phyloP scores from a whole-genome alignment of 2,797 vertebrate species.

The Alfaro cultratus region DNA sequence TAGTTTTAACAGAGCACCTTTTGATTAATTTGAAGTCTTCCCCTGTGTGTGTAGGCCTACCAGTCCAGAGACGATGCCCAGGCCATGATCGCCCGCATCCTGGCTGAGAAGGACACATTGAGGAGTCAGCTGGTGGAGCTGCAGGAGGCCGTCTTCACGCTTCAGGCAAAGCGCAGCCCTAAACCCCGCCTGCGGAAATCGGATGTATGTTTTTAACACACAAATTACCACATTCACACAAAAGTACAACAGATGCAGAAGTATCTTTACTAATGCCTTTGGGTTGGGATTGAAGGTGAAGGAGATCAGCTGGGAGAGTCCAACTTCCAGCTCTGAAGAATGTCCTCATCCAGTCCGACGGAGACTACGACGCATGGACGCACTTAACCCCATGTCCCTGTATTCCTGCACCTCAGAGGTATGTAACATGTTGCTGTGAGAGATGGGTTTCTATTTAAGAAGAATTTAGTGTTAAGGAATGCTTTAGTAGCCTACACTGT shows the following conservation, averaged over 20 bases:
- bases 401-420: conserved; percentile 56
- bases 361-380: conserved; percentile 80
- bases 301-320: conserved; percentile 50
- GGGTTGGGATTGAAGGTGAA: conserved; percentile 53
- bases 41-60: conserved; percentile 80
- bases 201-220: conserved; percentile 48
- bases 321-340: conserved; percentile 46
- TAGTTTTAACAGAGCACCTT: background rate
- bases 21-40: background rate
- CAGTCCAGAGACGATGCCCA: conserved; percentile 84
- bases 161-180: conserved; percentile 59
- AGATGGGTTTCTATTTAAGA: background rate
- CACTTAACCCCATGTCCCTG: conserved; percentile 71
- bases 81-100: conserved; percentile 80
- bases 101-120: conserved; percentile 87
- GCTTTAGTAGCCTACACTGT: background rate
- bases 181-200: conserved; percentile 3
- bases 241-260: background rate
- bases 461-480: background rate
- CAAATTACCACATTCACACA: accelerated
- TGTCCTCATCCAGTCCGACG: conserved; percentile 31
- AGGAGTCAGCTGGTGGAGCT: conserved; percentile 86
- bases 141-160: conserved; percentile 78
- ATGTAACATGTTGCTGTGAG: conserved; percentile 8
- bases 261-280: background rate